phyloP scores from a whole-genome alignment of 2,797 vertebrate genomes.

The Muscicapa striata region DNA sequence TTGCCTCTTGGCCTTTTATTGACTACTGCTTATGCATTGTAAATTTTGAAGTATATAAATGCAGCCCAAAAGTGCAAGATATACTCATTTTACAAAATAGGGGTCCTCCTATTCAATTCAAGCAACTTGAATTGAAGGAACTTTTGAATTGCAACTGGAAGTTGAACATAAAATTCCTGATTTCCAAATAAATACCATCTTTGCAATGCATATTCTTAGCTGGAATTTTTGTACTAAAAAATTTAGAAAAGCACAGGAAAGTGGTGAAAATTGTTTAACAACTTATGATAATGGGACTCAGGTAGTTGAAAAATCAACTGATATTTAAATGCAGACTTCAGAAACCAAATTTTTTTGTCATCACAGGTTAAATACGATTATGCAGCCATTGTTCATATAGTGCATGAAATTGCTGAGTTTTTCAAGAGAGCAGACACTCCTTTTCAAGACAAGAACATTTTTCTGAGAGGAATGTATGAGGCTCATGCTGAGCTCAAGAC shows the following conservation, averaged over 20 bases:
- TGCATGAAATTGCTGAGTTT: conserved; percentile 36
- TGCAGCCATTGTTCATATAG: conserved; percentile 18
- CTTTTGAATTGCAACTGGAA: background rate
- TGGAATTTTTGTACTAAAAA: background rate
- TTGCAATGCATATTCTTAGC: background rate
- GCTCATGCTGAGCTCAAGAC: conserved; percentile 23
- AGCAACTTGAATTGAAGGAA: background rate
- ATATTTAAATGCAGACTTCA: background rate
- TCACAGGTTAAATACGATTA: conserved; percentile 21
- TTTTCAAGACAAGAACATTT: background rate
- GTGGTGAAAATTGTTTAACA: background rate
- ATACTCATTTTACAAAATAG: background rate
- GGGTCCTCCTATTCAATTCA: background rate
- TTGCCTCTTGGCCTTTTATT: background rate
- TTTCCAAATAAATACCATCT: background rate
- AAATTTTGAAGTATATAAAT: background rate
- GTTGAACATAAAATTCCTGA: rapidly evolving
- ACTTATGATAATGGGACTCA: background rate
- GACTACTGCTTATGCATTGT: background rate
- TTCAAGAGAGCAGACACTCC: conserved; percentile 8
- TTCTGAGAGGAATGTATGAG: conserved; percentile 47
- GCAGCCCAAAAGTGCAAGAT: background rate
- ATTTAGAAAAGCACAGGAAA: background rate
- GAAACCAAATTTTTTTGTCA: background rate
- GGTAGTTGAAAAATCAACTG: background rate